Percentiles rank a stretch among this genome's conserved stretches.
These are phyloP conservation scores for Drosophila neoperkinsi DNA, from an alignment of 2,888 invertebrate genomes.

Conservation along the genomic window DNA sequence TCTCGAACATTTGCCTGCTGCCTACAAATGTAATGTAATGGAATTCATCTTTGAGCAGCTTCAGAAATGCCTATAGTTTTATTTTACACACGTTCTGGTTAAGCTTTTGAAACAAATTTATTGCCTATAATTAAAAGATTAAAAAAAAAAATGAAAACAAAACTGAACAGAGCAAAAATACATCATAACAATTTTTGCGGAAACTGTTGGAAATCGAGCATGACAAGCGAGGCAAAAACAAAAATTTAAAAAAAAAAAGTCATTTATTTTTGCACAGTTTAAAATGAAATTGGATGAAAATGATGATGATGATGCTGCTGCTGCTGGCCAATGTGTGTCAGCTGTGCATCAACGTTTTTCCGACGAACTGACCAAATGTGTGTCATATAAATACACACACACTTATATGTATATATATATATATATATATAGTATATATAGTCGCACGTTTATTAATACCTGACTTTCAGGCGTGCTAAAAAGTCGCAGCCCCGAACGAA, in stretches of 20 bases:
- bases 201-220: conserved; percentile 72
- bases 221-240: conserved; percentile 20
- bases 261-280: conserved; percentile 51
- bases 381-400: conserved; percentile 33
- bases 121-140: conserved; percentile 63
- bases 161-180: conserved; percentile 17
- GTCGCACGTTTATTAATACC: conserved; percentile 69
- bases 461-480: conserved; percentile 56
- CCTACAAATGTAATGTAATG: neutral
- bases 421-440: neutral
- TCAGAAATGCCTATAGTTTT: neutral
- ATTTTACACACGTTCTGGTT: conserved; percentile 11
- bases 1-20: neutral
- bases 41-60: conserved; percentile 13
- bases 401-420: too few relatives aligned
- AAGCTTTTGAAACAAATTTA: conserved; percentile 66
- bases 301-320: conserved; percentile 4
- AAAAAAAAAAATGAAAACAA: conserved; percentile 1
- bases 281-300: conserved; percentile 51
- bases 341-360: conserved; percentile 67
- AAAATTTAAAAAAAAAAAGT: conserved; percentile 31
- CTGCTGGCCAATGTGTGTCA: conserved; percentile 63
- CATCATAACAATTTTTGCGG: conserved; percentile 41
- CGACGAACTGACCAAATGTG: conserved; percentile 53
- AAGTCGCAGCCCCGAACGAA: conserved; percentile 43